Evolutionary conservation across 2,888 invertebrate genomes (phyloP).

Genomic region (Hirudinaria manillensis): DNA sequence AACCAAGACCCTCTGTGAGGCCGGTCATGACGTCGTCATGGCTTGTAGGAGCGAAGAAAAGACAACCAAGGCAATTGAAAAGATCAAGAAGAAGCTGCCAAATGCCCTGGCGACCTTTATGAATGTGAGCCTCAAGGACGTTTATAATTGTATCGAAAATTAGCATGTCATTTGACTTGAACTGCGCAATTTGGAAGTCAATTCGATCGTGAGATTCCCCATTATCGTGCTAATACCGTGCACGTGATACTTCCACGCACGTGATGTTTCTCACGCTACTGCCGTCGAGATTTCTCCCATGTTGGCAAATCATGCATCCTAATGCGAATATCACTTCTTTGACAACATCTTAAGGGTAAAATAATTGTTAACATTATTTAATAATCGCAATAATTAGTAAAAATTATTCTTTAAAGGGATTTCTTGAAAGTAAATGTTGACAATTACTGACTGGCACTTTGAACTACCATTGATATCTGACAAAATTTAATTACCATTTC

Average conservation of each 20-base stretch:
- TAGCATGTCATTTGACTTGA: not conserved
- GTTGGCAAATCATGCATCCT: too few relatives aligned
- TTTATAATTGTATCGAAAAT: not conserved
- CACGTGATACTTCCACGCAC: not conserved
- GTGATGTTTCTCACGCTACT: too few relatives aligned
- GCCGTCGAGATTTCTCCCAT: too few relatives aligned
- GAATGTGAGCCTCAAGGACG: conserved; percentile 39
- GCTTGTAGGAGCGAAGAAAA: conserved; percentile 43
- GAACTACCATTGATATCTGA: not conserved
- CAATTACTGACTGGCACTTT: not conserved
- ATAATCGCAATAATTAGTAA: too few relatives aligned
- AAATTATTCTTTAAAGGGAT: too few relatives aligned
- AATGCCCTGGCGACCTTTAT: conserved; percentile 45
- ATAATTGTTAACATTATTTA: too few relatives aligned
- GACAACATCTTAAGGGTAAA: too few relatives aligned
- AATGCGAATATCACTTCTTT: too few relatives aligned
- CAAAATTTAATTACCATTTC: not conserved
- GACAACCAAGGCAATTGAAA: conserved; percentile 43
- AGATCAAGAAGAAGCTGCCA: conserved; percentile 42
- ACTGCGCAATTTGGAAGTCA: not conserved
- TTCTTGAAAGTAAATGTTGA: not conserved
- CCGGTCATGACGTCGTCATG: conserved; percentile 45
- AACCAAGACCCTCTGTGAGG: conserved; percentile 42
- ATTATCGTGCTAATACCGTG: too few relatives aligned
- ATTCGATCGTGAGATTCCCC: not conserved